These are phyloP conservation scores for Mirounga angustirostris DNA, from an alignment of 2,113 vertebrate genomes.

Conservation along the genomic window DNA sequence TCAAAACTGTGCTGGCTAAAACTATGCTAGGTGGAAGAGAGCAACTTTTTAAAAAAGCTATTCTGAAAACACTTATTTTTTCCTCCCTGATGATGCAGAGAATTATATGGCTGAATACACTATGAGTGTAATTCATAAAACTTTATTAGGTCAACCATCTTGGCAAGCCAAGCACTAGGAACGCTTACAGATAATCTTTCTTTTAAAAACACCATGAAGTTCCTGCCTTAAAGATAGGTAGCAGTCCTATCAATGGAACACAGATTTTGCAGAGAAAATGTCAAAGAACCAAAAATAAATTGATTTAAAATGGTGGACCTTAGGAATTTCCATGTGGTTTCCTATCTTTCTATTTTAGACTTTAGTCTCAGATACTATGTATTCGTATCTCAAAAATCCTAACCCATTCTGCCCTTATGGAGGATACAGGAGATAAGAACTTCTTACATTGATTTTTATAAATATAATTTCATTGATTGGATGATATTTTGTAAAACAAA, in stretches of 20 bases:
- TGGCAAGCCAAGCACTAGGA: not conserved
- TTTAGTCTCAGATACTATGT: not conserved
- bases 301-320: not conserved
- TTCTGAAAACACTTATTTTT: constrained; percentile 39
- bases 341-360: not conserved
- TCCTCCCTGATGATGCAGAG: not conserved
- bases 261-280: not conserved
- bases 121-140: not conserved
- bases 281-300: not conserved
- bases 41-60: not conserved
- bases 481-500: not conserved
- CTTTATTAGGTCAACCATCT: not conserved
- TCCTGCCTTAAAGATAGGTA: not conserved
- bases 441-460: not conserved
- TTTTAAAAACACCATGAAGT: not conserved
- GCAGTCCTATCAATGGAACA: not conserved
- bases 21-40: not conserved
- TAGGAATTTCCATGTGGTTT: constrained; percentile 10
- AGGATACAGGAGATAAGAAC: not conserved
- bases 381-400: constrained; percentile 37
- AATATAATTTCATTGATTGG: not conserved
- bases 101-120: constrained; percentile 19
- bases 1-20: not conserved
- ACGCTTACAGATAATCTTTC: not conserved
- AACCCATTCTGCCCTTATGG: not conserved